A percentile compares a stretch with the other conserved stretches of the same genome.
phyloP scores from a whole-genome alignment of 2,888 invertebrate genomes.

The Coleophora flavipennella region DNA sequence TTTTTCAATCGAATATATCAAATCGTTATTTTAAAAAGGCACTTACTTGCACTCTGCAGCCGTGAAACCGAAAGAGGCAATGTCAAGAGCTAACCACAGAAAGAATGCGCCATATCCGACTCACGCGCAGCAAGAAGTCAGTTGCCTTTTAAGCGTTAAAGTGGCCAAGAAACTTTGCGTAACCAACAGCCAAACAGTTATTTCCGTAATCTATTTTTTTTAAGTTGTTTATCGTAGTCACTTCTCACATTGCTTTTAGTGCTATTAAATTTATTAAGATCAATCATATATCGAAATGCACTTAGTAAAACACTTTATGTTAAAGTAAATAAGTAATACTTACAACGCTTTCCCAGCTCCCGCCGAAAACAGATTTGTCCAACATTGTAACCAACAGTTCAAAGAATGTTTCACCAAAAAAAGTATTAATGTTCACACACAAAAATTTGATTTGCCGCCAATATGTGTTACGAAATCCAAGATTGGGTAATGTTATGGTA shows the following conservation, averaged over 20 bases:
- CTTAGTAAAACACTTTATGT: constrained; percentile 1
- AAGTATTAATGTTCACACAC: constrained; percentile 22
- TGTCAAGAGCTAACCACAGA: constrained; percentile 60
- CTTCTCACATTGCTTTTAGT: constrained; percentile 14
- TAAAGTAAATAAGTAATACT: constrained; percentile 23
- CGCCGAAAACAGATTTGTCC: constrained; percentile 60
- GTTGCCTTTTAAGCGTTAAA: constrained; percentile 56
- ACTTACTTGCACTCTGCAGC: constrained; percentile 27
- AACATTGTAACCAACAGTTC: constrained; percentile 38
- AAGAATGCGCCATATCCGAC: constrained; percentile 56
- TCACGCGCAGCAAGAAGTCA: constrained; percentile 48
- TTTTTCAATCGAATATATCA: constrained; percentile 25
- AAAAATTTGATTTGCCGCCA: constrained; percentile 21
- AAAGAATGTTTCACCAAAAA: constrained; percentile 22
- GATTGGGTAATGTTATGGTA: constrained; percentile 21
- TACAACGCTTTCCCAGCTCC: constrained; percentile 69
- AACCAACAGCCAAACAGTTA: constrained; percentile 29
- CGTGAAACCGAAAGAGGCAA: constrained; percentile 45
- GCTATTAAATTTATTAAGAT: background rate
- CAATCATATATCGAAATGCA: constrained; percentile 7
- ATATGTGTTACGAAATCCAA: constrained; percentile 28
- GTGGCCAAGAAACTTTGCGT: constrained; percentile 53
- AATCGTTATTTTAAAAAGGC: constrained; percentile 29
- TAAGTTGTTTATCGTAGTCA: constrained; percentile 12
- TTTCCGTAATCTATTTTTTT: background rate